Conservation (phyloP, 2,113 vertebrate species). For the Rafetus swinhoei region DNA sequence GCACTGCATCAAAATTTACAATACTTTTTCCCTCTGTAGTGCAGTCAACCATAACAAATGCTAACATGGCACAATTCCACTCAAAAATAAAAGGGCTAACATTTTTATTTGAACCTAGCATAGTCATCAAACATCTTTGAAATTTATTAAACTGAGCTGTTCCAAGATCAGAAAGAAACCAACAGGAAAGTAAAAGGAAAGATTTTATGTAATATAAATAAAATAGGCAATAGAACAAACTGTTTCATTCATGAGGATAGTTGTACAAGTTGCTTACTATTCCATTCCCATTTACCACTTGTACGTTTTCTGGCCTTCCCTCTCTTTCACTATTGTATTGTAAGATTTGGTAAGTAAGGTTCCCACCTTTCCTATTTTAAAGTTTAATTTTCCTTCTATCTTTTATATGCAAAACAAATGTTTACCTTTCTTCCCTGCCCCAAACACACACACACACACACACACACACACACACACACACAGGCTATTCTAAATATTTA, state of each 20-base stretch:
- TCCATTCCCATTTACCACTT: neutral
- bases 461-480: too few relatives aligned
- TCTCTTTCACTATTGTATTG: neutral
- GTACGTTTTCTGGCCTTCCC: neutral
- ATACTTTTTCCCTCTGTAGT: neutral
- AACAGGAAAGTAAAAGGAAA: neutral
- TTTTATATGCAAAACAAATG: neutral
- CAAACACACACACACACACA: neutral
- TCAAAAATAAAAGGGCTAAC: neutral
- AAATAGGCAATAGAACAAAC: neutral
- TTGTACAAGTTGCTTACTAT: neutral
- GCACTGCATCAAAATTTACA: constrained; percentile 8
- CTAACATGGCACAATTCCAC: neutral
- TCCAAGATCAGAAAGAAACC: neutral
- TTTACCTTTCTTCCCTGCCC: neutral
- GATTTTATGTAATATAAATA: constrained; percentile 1
- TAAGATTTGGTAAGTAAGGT: neutral
- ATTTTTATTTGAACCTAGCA: constrained; percentile 25
- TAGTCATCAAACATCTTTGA: neutral
- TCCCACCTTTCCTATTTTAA: neutral
- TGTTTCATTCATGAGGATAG: neutral
- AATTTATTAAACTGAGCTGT: constrained; percentile 12
- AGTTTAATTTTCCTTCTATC: neutral
- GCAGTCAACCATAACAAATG: neutral
- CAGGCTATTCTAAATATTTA: neutral